Evolutionary conservation across 2,888 invertebrate species (phyloP), one percentile per base, ranked within the genome.

Genomic region (Lathronympha strigana): DNA sequence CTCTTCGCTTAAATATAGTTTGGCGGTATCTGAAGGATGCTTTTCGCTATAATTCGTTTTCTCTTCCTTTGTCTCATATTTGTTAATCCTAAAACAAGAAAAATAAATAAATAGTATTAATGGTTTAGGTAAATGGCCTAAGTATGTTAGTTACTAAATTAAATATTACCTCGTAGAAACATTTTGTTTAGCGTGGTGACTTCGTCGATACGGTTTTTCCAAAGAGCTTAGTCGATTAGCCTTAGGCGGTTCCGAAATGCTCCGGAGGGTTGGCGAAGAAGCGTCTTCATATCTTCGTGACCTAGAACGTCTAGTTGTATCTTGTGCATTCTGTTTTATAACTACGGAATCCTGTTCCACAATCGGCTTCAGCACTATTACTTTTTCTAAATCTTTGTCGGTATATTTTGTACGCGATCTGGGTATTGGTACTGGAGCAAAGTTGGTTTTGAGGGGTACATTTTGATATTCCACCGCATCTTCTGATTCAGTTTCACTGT

Each of bases 401-500:
- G 79, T 78, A 73, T 79, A 83, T 75, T 82, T 89, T 33, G 82
- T 81, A 47, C 86, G 83, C 54, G 80, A 72, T 72, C 87, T 82
- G 19, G 91, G 90, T 13, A 81, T 82, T 6, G 91, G 90, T 33
- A 84, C 73, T 15, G 87, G 88, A 40, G 82, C 76, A 69, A 80
- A 81, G 68, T 80, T 80, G 8, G 73, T 74, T 76, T 82, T 83
- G 23, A 82, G 62, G 38, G 84, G 82, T 70, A 91, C 68, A 69
- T 92, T 92, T 78, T 88, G 85, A 76, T 91, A 92, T 68, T 90
- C 88, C 31, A 84, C 85, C 1, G 76, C 70, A 66, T 90, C 90
- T 66, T 90, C 90, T 36, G 88, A 88, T 72, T 88, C 88, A n/a
- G 83, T 80, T 74, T 91, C 91, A 69, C 91, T 91, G 40, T 86